phyloP scores from a whole-genome alignment of 1,140 invertebrate genomes.

The Hestina assimilis region DNA sequence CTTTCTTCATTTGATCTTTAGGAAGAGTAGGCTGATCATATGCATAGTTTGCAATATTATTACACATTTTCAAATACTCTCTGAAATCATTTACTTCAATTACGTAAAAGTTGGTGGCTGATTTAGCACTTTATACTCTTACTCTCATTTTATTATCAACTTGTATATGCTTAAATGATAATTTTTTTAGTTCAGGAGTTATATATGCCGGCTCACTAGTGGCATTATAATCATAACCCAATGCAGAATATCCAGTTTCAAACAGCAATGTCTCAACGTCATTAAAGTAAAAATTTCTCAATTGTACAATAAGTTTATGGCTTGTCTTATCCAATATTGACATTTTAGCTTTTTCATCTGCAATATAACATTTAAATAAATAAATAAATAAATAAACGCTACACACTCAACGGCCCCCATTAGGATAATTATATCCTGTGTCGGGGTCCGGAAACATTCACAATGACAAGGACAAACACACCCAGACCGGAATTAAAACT shows the following conservation, averaged over 20 bases:
- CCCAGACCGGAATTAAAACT: no score
- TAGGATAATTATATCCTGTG: no score
- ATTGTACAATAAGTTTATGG: constrained; percentile 6
- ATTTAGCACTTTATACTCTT: background rate
- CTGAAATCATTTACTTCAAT: background rate
- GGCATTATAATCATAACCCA: constrained; percentile 1
- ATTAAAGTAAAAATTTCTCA: constrained; percentile 11
- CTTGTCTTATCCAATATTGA: background rate
- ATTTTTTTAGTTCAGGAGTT: background rate
- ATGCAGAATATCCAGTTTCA: constrained; percentile 9
- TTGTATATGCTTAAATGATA: background rate
- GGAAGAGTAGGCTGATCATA: background rate
- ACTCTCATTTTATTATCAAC: background rate
- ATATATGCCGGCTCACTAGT: background rate
- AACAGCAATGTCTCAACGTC: constrained; percentile 17
- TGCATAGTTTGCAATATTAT: background rate
- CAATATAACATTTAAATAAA: constrained; percentile 8
- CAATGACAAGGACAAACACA: no score
- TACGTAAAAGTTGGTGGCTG: background rate
- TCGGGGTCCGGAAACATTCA: no score
- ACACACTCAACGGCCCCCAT: no score
- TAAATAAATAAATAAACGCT: no score
- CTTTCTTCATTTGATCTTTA: background rate
- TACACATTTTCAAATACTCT: background rate
- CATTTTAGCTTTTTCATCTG: constrained; percentile 16